Evolutionary conservation across 2,888 invertebrate species (phyloP), one percentile per base, ranked within the genome.

Genomic region (Cerceris rybyensis): DNA sequence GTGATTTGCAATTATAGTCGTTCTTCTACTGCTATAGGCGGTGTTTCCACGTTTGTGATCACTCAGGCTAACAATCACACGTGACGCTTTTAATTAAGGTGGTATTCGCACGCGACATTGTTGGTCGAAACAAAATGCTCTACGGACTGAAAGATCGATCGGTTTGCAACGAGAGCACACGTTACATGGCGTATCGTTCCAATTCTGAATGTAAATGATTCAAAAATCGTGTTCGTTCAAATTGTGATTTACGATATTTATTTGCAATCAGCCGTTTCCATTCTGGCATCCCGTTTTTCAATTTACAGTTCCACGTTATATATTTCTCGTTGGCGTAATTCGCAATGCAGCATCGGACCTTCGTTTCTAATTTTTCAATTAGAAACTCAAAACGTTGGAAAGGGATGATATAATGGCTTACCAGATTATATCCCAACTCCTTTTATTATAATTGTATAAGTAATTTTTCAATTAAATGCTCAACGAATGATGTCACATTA

Each of bases 71-170:
- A 68, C 75, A 63, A 78, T 81, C 71, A 73, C 81, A 71, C 70
- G 60, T 73, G 78, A 75, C 78, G 75, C 71, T 83, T 83, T 83
- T 83, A 83, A 83, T 83, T 83, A 83, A 83, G 75, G 75, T 74
- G 78, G 70, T 75, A 75, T 83, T 81, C 69, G 75, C 75, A 71
- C 78, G 82, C 73, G 81, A 81, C 78, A 78, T 64, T 60, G 55
- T 50, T 49, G 59, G 58, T 43, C 54, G 68, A 61, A 70, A 71
- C 66, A 73, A 80, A 76, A 72, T 55, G 70, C 70, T 46, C 14
- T 63, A 50, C 68, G 57, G 43, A 5, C 52, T 46, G 71, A 41
- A 28, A 69, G 74, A 82, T 81, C 75, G 78, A 82, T 81, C 64
- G 70, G 16, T n/a, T 6, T 13, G 46, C 28, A n/a, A 0, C 28